phyloP scores from a whole-genome alignment of 2,888 invertebrate species.

The Eretmocerus hayati region DNA sequence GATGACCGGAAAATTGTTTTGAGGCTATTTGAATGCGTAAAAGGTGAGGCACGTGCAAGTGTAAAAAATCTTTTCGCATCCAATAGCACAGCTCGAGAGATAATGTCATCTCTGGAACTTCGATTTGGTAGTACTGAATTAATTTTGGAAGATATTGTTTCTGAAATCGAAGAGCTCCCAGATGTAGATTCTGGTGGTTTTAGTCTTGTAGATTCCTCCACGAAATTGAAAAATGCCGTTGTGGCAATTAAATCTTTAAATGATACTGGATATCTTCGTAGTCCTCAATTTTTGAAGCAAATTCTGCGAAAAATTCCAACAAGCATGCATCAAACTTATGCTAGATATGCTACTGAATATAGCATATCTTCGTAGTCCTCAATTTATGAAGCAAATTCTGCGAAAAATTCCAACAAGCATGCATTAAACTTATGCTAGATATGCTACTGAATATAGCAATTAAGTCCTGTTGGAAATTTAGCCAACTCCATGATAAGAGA shows the following conservation, averaged over 20 bases:
- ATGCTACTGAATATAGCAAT: no score
- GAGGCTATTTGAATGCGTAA: not conserved
- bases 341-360: not conserved
- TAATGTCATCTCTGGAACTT: not conserved
- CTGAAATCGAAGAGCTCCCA: not conserved
- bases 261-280: not conserved
- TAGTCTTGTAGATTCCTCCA: not conserved
- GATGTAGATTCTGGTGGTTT: not conserved
- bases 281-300: not conserved
- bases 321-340: not conserved
- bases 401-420: no score
- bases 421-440: no score
- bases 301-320: not conserved
- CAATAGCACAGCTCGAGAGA: not conserved
- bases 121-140: not conserved
- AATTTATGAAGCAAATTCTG: no score
- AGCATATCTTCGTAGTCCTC: no score
- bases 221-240: conserved; percentile 2
- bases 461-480: not conserved
- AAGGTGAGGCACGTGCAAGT: not conserved
- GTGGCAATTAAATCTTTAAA: not conserved
- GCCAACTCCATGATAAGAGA: not conserved
- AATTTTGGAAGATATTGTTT: not conserved
- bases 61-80: not conserved
- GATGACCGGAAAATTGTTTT: not conserved